phyloP scores from a whole-genome alignment of 2,113 vertebrate species.

The Condylura cristata region DNA sequence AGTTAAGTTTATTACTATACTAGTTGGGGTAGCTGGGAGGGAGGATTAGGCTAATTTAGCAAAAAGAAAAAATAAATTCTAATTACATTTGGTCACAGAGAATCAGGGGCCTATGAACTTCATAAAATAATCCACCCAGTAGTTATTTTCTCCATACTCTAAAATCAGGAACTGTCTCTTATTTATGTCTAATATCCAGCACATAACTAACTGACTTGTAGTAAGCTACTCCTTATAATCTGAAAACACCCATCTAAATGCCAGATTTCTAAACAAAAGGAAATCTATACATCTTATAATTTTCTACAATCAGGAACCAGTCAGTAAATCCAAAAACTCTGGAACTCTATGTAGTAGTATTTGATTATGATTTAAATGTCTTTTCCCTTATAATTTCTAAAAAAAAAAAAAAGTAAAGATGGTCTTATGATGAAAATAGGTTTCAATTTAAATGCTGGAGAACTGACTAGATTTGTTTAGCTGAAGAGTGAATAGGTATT shows the following conservation, averaged over 20 bases:
- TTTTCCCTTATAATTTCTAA: neutral
- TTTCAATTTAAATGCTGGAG: neutral
- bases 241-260: neutral
- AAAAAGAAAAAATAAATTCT: neutral
- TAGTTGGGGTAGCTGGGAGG: neutral
- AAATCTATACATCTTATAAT: neutral
- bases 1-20: neutral
- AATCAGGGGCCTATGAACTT: constrained; percentile 8
- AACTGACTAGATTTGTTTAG: neutral
- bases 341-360: neutral
- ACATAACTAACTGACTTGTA: neutral
- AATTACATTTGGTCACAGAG: neutral
- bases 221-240: neutral
- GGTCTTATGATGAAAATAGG: neutral
- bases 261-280: constrained; percentile 19
- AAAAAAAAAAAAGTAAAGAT: neutral
- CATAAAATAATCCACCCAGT: neutral
- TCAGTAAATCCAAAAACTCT: neutral
- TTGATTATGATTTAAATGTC: neutral
- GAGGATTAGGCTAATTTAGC: neutral
- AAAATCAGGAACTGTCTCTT: neutral
- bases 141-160: neutral
- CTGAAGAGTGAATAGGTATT: neutral
- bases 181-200: neutral
- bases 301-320: neutral